Evolutionary conservation across 2,797 vertebrate species (phyloP).

Genomic region (Paratrypauchen microcephalus): DNA sequence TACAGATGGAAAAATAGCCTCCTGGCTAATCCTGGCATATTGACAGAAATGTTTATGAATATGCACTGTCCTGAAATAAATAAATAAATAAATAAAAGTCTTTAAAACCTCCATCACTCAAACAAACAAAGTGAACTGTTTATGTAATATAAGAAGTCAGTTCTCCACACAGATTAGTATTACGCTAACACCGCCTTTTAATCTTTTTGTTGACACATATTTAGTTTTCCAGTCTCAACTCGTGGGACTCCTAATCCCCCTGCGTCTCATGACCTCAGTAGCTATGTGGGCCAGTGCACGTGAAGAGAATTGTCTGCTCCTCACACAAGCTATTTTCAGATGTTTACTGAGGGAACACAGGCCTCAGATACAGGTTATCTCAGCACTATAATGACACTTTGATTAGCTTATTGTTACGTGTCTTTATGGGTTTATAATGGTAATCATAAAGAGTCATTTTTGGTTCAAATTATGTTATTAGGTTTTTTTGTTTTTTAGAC

Average conservation of each 20-base stretch:
- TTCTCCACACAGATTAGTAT: constrained; percentile 1
- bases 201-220: neutral
- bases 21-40: no score
- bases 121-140: neutral
- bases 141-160: neutral
- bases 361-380: neutral
- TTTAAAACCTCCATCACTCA: no score
- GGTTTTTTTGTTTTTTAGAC: no score
- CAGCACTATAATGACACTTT: neutral
- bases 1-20: no score
- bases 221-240: constrained; percentile 2
- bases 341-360: neutral
- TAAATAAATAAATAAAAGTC: no score
- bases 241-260: neutral
- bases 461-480: no score
- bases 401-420: neutral
- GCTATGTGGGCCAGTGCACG: neutral
- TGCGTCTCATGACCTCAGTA: constrained; percentile 25
- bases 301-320: neutral
- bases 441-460: no score
- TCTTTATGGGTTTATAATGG: neutral
- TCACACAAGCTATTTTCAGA: constrained; percentile 11
- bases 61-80: no score
- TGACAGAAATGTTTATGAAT: no score
- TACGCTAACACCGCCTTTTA: neutral